Evolutionary conservation across 23 tunicate species (phyloP).

Genomic region (Corella eumyota): DNA sequence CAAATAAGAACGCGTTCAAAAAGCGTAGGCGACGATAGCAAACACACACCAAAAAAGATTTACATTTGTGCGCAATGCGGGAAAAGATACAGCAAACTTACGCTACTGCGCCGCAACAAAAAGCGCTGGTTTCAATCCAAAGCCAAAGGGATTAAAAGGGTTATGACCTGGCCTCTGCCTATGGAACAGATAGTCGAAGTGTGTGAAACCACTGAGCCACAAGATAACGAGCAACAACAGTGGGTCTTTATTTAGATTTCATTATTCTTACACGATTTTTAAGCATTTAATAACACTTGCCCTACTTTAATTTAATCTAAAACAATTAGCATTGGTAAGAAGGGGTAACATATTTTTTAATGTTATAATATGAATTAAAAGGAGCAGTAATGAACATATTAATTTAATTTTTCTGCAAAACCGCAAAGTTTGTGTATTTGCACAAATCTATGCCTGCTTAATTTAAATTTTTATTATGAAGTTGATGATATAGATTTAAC

Average conservation of each 20-base stretch:
- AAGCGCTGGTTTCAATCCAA: not conserved
- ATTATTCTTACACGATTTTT: too few relatives aligned
- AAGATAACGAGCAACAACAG: conserved; percentile 1
- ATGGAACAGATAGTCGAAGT: conserved; percentile 37
- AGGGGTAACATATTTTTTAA: too few relatives aligned
- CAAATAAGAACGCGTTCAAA: not conserved
- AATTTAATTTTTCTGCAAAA: too few relatives aligned
- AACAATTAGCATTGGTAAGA: too few relatives aligned
- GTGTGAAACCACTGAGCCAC: not conserved
- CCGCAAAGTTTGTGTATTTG: too few relatives aligned
- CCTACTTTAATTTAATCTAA: too few relatives aligned
- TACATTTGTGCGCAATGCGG: conserved; percentile 27
- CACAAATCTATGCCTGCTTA: too few relatives aligned
- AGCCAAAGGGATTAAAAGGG: conserved; percentile 5
- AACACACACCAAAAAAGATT: not conserved
- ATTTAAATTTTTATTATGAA: too few relatives aligned
- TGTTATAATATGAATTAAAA: too few relatives aligned
- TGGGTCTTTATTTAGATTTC: conserved; percentile 6
- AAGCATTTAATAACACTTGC: too few relatives aligned
- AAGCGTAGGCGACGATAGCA: not conserved
- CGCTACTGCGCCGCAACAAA: not conserved
- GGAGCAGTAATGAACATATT: too few relatives aligned
- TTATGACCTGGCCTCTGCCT: conserved; percentile 57
- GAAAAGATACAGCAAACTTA: conserved; percentile 16
- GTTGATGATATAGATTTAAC: too few relatives aligned